Evolutionary conservation across 2,113 vertebrate species (phyloP).

Genomic region (Poicephalus meyeri): DNA sequence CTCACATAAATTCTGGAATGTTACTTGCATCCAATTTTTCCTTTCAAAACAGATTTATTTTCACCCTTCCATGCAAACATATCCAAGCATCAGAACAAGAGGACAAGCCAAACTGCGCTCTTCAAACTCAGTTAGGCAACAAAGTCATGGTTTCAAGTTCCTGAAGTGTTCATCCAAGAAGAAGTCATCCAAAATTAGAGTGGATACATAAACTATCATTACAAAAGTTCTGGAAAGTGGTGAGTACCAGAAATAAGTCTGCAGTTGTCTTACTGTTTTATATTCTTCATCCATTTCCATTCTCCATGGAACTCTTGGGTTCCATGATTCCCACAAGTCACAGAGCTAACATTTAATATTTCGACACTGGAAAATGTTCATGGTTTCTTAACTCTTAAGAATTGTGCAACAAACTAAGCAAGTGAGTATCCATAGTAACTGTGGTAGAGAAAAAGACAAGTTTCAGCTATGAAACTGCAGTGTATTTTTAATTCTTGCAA

Average conservation of each 20-base stretch:
- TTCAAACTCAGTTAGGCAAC: background rate
- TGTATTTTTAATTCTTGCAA: slow-evolving; percentile 19
- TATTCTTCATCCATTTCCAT: slow-evolving; percentile 1
- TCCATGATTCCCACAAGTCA: background rate
- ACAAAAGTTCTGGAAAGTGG: background rate
- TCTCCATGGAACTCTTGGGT: background rate
- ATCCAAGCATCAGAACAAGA: background rate
- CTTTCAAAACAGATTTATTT: background rate
- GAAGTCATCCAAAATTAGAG: slow-evolving; percentile 2
- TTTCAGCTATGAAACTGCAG: slow-evolving; percentile 1
- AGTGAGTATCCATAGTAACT: slow-evolving; percentile 29
- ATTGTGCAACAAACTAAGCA: slow-evolving; percentile 10
- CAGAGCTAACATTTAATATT: slow-evolving; percentile 13
- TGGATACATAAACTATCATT: background rate
- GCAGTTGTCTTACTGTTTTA: background rate
- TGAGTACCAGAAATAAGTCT: background rate
- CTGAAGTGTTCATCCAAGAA: background rate
- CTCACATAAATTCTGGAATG: slow-evolving; percentile 2
- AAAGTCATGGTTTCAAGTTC: slow-evolving; percentile 13
- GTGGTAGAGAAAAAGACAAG: background rate
- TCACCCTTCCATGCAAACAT: background rate
- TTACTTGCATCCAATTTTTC: background rate
- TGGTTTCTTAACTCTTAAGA: background rate
- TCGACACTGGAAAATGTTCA: slow-evolving; percentile 46
- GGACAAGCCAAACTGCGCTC: background rate